Percentiles rank a stretch among this genome's conserved stretches.
phyloP scores from a whole-genome alignment of 2,113 vertebrate species.

The Apaloderma vittatum region DNA sequence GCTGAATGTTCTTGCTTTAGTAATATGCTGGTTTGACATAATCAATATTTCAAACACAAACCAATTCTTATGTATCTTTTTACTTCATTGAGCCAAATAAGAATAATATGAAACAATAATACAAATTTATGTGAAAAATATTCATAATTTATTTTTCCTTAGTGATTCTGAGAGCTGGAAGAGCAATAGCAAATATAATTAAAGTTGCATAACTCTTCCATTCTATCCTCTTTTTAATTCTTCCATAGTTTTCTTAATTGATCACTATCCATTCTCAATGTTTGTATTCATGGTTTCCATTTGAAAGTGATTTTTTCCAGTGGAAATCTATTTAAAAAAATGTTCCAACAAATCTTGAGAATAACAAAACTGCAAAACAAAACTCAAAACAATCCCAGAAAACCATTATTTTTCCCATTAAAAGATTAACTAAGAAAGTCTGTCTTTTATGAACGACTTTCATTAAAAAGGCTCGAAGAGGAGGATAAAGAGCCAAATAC shows the following conservation, averaged over 20 bases:
- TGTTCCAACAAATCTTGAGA: conserved; percentile 24
- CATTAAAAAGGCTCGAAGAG: background rate
- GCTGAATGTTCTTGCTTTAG: background rate
- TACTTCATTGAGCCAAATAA: background rate
- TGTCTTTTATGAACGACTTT: background rate
- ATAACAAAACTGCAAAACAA: background rate
- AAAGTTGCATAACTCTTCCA: conserved; percentile 17
- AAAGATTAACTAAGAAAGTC: background rate
- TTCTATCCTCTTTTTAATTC: background rate
- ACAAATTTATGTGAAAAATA: background rate
- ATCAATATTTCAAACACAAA: background rate
- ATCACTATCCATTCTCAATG: background rate
- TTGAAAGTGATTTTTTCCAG: background rate
- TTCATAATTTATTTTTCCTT: background rate
- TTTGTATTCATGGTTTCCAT: background rate
- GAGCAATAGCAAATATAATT: conserved; percentile 11
- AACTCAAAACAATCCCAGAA: background rate
- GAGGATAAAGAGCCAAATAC: background rate
- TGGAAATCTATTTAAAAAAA: conserved; percentile 10
- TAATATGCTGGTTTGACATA: background rate
- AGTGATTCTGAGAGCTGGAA: conserved; percentile 15
- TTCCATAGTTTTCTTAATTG: background rate
- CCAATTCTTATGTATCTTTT: background rate
- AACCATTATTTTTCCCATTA: background rate
- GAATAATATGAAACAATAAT: background rate